Evolutionary conservation across 2,797 vertebrate genomes (phyloP).

Genomic region (Fundulus diaphanus): DNA sequence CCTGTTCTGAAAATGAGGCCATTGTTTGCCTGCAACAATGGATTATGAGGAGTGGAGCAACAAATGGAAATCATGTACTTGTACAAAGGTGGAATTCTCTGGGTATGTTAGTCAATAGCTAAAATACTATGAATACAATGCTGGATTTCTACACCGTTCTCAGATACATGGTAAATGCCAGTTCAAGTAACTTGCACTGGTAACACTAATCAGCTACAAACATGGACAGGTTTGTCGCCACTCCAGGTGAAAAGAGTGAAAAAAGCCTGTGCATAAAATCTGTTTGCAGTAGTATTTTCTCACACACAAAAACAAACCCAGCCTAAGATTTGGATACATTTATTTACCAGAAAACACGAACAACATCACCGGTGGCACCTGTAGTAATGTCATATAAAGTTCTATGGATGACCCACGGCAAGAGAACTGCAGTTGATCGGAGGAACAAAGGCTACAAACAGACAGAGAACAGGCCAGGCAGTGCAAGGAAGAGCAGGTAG

Average conservation of each 20-base stretch:
- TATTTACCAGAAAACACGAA: background rate
- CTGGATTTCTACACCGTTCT: background rate
- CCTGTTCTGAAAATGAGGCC: slow-evolving; percentile 41
- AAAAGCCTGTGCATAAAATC: background rate
- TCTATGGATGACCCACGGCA: background rate
- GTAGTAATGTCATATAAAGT: background rate
- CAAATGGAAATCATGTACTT: slow-evolving; percentile 8
- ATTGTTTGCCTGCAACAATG: slow-evolving; percentile 44
- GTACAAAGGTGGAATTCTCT: background rate
- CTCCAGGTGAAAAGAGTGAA: too few species aligned
- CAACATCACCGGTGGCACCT: background rate
- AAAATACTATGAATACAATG: background rate
- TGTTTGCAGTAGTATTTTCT: background rate
- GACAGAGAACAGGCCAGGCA: too few species aligned
- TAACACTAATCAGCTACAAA: too few species aligned
- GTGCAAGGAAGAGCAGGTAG: too few species aligned
- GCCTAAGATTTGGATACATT: background rate
- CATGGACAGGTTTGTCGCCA: background rate
- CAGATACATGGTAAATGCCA: background rate
- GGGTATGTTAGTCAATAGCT: background rate
- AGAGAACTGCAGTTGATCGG: background rate
- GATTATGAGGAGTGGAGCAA: slow-evolving; percentile 21
- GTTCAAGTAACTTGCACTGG: background rate
- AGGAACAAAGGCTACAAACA: background rate
- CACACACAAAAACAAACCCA: too few species aligned